Percentiles rank a stretch among this genome's conserved stretches.
phyloP scores from a whole-genome alignment of 2,797 vertebrate genomes.

The Anolis apletophallus region DNA sequence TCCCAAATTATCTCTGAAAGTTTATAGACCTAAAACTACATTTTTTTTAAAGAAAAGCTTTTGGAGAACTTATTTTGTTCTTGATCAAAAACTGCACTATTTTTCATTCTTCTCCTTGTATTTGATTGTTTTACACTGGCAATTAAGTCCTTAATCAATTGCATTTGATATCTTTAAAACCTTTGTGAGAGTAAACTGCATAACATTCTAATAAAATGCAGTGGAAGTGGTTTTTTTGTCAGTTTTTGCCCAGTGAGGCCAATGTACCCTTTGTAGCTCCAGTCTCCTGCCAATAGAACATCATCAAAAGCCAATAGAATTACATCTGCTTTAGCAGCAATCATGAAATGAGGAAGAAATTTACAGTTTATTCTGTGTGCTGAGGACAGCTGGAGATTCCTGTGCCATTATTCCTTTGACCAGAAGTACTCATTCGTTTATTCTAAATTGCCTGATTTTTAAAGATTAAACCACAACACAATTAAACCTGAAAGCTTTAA shows the following conservation, averaged over 20 bases:
- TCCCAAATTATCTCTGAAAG: not conserved
- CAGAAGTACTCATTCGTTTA: slow-evolving; percentile 4
- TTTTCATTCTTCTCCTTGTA: slow-evolving; percentile 51
- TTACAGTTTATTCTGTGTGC: slow-evolving; percentile 4
- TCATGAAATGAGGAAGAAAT: slow-evolving; percentile 15
- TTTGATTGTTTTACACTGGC: slow-evolving; percentile 54
- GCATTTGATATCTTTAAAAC: slow-evolving; percentile 56
- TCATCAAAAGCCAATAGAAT: slow-evolving; percentile 41
- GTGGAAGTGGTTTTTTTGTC: slow-evolving; percentile 46
- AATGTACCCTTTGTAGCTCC: slow-evolving; percentile 28
- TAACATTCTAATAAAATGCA: slow-evolving; percentile 43
- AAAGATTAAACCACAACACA: not conserved
- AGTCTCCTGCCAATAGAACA: slow-evolving; percentile 22
- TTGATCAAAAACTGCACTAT: slow-evolving; percentile 41
- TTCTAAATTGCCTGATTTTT: not conserved
- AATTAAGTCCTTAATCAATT: slow-evolving; percentile 58
- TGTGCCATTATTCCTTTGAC: not conserved
- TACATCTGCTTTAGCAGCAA: slow-evolving; percentile 28
- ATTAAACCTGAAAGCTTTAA: not conserved
- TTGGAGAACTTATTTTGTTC: not conserved
- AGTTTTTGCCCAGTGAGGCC: slow-evolving; percentile 34
- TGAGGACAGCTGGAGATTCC: slow-evolving; percentile 10
- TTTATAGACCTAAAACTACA: not conserved
- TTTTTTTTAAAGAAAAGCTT: not conserved
- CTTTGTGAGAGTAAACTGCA: slow-evolving; percentile 52